Percentiles rank a stretch among this genome's conserved stretches.
Evolutionary conservation across 2,888 invertebrate species (phyloP).

Genomic region (Dryomyza anilis): DNA sequence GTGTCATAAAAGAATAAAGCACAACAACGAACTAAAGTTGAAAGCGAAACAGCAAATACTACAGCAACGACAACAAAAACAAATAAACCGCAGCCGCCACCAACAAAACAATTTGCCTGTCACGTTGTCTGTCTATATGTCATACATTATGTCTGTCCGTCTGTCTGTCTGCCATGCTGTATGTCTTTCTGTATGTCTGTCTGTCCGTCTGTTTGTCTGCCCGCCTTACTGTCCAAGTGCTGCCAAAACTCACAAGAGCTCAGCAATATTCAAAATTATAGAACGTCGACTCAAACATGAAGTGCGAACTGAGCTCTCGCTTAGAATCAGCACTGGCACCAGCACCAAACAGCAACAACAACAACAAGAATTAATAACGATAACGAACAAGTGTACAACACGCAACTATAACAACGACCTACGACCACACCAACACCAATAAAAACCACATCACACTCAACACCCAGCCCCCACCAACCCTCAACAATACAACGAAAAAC

Average conservation of each 20-base stretch:
- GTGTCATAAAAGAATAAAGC: no score
- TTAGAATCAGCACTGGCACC: not conserved
- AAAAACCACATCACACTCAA: no score
- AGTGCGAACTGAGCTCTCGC: not conserved
- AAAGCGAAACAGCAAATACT: not conserved
- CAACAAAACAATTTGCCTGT: not conserved
- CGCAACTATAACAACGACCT: constrained; percentile 22
- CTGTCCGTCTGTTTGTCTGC: not conserved
- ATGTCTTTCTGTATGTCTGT: not conserved
- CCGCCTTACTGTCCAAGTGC: not conserved
- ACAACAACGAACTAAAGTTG: not conserved
- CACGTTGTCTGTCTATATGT: not conserved
- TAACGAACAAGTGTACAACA: constrained; percentile 24
- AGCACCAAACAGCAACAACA: not conserved
- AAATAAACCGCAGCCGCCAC: not conserved
- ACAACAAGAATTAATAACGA: not conserved
- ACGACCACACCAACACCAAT: constrained; percentile 20
- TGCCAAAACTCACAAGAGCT: constrained; percentile 6
- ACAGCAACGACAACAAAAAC: not conserved
- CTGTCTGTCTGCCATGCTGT: not conserved
- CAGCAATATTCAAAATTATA: not conserved
- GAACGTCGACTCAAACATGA: not conserved
- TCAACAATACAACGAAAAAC: not conserved
- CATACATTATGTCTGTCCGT: not conserved
- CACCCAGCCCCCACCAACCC: not conserved